Evolutionary conservation across 1,140 invertebrate genomes (phyloP).

Genomic region (Euura lappo): DNA sequence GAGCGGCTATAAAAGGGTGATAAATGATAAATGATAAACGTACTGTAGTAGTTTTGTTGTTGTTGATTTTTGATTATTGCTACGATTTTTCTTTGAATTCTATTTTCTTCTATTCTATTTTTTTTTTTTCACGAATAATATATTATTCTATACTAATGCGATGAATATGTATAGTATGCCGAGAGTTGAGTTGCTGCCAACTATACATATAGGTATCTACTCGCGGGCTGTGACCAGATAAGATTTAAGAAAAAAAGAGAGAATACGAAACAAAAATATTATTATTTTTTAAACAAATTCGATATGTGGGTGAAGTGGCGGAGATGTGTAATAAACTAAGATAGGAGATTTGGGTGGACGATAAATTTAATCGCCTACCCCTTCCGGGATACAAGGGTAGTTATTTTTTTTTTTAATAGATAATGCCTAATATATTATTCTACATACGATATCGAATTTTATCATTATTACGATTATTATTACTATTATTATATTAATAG

Average conservation of each 20-base stretch:
- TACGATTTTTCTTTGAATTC: background rate
- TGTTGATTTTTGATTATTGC: too few relatives aligned
- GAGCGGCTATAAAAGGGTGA: conserved; percentile 2
- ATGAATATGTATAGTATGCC: background rate
- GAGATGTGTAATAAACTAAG: background rate
- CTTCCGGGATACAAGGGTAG: conserved; percentile 59
- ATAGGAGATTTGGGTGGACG: background rate
- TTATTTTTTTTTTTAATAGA: conserved; percentile 43
- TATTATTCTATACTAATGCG: background rate
- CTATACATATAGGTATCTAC: background rate
- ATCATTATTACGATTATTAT: conserved; percentile 20
- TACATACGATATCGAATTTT: conserved; percentile 22
- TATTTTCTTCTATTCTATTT: too few relatives aligned
- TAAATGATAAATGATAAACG: background rate
- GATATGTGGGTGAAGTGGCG: background rate
- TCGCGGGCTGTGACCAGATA: background rate
- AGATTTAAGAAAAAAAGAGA: background rate
- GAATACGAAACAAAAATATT: background rate
- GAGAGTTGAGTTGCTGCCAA: background rate
- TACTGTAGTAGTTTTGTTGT: background rate
- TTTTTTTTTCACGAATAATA: too few relatives aligned
- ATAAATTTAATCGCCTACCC: conserved; percentile 24
- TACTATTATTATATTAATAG: conserved; percentile 21
- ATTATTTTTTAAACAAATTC: background rate
- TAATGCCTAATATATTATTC: conserved; percentile 47